Evolutionary conservation across 2,797 vertebrate genomes (phyloP), one percentile per base, ranked within the genome.

Genomic region (Acanthiza pusilla): DNA sequence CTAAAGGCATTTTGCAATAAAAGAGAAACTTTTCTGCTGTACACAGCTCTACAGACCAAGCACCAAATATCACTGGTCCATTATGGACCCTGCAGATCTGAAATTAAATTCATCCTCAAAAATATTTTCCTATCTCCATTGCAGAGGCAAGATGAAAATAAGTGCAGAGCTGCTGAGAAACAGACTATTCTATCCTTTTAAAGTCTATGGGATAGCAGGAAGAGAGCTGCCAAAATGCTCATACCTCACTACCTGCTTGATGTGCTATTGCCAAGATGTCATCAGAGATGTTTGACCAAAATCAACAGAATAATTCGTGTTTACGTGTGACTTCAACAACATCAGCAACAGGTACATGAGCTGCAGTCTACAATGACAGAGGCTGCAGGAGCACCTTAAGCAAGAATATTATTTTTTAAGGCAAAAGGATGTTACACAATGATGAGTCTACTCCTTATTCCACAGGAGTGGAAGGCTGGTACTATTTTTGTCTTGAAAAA

Each of bases 371-470:
- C 54, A 70, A 15, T 0, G 16, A n/a, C 36, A 77, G 26, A 34
- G 51, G 42, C 13, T 57, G 54, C 76, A 48, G 57, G 68, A 23
- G 38, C 5, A 15, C 54, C 82, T 94, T 88, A 58, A 38, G 93
- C 93, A 95, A 93, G 62, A 86, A 19, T 7, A 11, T 11, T 62
- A 34, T 27, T 93, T 51, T 62, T 40, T 21, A 84, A 53, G 55
- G 51, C 67, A 86, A 58, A 85, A 73, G 51, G 65, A 54, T 40
- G 36, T 95, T 95, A 73, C 93, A 93, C 91, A 94, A 95, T 2
- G 0, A 47, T 9, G 70, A 84, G 43, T 38, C 82, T 62, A 40
- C 3, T 54, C 47, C 47, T 72, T 51, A 18, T 62, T 73, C 47
- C 58, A 81, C n/a, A n/a, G n/a, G n/a, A n/a, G n/a, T n/a, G n/a